Base-by-base conservation (phyloP, 2,888 invertebrate species). In the Lydus trimaculatus region DNA sequence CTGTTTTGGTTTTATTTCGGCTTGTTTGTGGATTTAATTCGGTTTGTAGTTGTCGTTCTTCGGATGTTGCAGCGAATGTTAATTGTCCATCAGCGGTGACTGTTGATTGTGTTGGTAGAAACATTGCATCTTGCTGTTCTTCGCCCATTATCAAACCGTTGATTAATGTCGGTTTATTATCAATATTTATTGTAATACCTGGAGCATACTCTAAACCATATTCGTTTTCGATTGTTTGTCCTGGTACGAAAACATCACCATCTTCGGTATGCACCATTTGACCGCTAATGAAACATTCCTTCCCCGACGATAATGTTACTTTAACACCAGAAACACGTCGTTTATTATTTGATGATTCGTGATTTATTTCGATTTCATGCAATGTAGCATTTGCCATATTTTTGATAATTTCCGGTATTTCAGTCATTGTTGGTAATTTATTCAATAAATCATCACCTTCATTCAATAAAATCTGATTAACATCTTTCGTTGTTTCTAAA, bases 231-330 rank as follows among this genome's bases (percentile, higher is more conserved):
- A 93, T 86, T 0, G 92, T 91, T 84, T 93, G 92, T 4, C 94
- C 94, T 0, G 94, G 92, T 15, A 93, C 89, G 80, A 94, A 94
- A 58, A 91, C 84, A 36, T 90, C 88, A 2, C 93, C 93, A 66
- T 88, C 88, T 61, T 91, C 91, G 0, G 92, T 92, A 71, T 90
- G 89, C 1, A 94, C 85, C 76, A 91, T 90, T 85, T 93, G 92
- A 0, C 94, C 93, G 1, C 91, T 88, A 59, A 94, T 83, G 81
- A 93, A 92, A 75, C 89, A 90, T 78, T 91, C 91, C 78, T 90
- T 91, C 63, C 91, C 89, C 66, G 91, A 90, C 68, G 91, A 88
- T 64, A 93, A 80, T 43, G 87, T 82, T 1, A 85, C 81, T 74
- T 80, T 82, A 11, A 84, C 83, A 5, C 85, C 85, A 4, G 81